Evolutionary conservation across 1,140 invertebrate genomes (phyloP), one percentile per base, ranked within the genome.

Genomic region (Zaprionus tsacasi): DNA sequence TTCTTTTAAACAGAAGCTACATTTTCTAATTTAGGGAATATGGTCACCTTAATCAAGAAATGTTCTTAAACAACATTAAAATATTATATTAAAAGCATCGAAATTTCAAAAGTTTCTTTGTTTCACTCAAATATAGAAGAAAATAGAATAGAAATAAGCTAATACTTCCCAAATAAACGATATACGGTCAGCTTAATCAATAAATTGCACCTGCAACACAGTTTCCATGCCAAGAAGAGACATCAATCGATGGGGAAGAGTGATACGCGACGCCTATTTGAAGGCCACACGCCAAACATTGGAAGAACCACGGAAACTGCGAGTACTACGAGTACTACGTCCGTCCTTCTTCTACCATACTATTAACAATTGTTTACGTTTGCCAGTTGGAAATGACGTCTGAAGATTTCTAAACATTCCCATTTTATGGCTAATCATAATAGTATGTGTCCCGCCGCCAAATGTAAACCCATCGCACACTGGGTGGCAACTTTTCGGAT

Each of bases 391-490:
- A 52, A 70, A 63, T 72, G 43, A 89, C 61, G 70, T 67, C 80
- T 89, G 81, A 89, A 89, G 88, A 88, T 88, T 88, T 88, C 85
- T 83, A 89, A 88, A 88, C 83, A 88, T 61, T 72, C 15, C 7
- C 7, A 6, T 88, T 85, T 85, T 81, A 81, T 85, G 67, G 81
- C 78, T 57, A 76, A 77, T 85, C 66, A 73, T 79, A 81, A 30
- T 30, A 30, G 27, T 21, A 21, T 65, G 81, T 61, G 67, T 45
- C 40, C 40, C 40, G 40, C 36, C 38, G 65, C 25, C 36, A 57
- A 64, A 25, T 61, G 40, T 45, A 45, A 45, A 45, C 40, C n/a
- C 40, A 4, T 45, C 40, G 72, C 82, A 76, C 83, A 78, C 80
- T 78, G 82, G 80, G 81, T 83, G 83, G 81, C 40, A 64, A 38